A percentile compares a stretch with the other conserved stretches of the same genome.
Conservation (phyloP, 30 jellyfish, hydroid and myxozoan species). For the Aurelia sp. region DNA sequence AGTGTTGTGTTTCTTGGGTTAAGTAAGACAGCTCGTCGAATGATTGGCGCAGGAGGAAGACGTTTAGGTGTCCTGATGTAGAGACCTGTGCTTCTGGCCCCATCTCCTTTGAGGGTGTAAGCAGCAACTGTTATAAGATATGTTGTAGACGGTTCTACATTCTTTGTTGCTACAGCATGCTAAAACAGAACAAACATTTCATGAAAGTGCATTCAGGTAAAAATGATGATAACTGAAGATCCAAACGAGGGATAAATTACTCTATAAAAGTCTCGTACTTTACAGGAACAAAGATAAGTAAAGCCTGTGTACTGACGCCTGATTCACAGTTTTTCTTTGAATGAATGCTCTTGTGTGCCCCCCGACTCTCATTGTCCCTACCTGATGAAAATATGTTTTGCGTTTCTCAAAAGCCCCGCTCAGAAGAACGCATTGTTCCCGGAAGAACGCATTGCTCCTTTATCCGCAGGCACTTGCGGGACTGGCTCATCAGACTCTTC, state of each 20-base stretch:
- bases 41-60: conserved; percentile 86
- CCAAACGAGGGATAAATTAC: background rate
- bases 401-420: no score
- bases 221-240: background rate
- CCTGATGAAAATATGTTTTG: no score
- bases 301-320: no score
- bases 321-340: no score
- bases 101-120: conserved; percentile 88
- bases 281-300: no score
- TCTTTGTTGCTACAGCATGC: conserved; percentile 73
- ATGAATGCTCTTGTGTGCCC: background rate
- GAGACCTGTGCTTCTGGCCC: conserved; percentile 60
- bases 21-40: conserved; percentile 45
- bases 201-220: background rate
- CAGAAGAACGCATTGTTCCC: no score
- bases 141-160: conserved; percentile 64
- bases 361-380: background rate
- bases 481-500: no score
- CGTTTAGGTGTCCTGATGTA: conserved; percentile 87
- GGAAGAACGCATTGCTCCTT: no score
- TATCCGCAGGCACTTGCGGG: no score
- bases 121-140: conserved; percentile 95
- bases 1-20: conserved; percentile 49
- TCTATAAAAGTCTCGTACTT: no score
- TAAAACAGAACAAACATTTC: conserved; percentile 1